These are phyloP conservation scores for Heptranchias perlo DNA, from an alignment of 2,113 vertebrate species.

Conservation along the genomic window DNA sequence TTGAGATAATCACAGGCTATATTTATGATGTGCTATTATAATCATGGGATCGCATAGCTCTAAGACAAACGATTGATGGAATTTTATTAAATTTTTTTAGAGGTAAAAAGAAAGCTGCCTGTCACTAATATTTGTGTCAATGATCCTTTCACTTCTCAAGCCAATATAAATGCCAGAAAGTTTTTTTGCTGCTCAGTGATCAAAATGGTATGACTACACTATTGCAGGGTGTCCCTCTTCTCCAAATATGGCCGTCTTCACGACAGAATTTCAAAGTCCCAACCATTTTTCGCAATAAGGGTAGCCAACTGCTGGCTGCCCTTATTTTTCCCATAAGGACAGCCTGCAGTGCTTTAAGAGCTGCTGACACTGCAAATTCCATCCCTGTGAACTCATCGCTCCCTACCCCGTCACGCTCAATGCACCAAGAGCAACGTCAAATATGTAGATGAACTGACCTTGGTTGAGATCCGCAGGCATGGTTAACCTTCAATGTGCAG, in stretches of 20 bases:
- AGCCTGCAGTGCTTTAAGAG: background rate
- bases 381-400: background rate
- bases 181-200: background rate
- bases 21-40: background rate
- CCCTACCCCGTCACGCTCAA: background rate
- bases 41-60: background rate
- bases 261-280: background rate
- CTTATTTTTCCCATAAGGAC: background rate
- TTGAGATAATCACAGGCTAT: slow-evolving; percentile 21
- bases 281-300: background rate
- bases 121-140: background rate
- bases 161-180: background rate
- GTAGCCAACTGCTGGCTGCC: too few relatives aligned
- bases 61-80: background rate
- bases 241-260: background rate
- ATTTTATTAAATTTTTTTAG: background rate
- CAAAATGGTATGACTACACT: too few relatives aligned
- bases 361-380: background rate
- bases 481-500: background rate
- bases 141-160: background rate
- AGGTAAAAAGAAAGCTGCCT: background rate
- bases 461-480: background rate
- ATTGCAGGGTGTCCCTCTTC: background rate
- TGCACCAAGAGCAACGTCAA: background rate
- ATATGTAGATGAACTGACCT: background rate